phyloP scores from a whole-genome alignment of 1,140 invertebrate genomes.

The Zeugodacus cucurbitae region DNA sequence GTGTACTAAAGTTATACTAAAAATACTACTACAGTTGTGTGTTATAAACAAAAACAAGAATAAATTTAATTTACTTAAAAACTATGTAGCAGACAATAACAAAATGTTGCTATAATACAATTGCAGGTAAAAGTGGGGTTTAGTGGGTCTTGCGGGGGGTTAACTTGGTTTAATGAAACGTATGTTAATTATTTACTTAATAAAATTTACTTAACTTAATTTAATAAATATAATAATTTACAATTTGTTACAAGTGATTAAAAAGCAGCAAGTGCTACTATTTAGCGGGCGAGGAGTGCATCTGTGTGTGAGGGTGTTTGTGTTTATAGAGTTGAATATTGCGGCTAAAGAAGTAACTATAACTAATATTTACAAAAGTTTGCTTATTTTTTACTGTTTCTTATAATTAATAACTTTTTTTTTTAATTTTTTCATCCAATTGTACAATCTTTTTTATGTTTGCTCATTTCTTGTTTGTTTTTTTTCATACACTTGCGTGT shows the following conservation, averaged over 20 bases:
- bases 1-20: neutral
- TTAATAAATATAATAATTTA: constrained; percentile 36
- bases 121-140: neutral
- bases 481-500: neutral
- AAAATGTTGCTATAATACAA: constrained; percentile 4
- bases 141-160: neutral
- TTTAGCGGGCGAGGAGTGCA: neutral
- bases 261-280: neutral
- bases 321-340: neutral
- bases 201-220: neutral
- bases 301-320: neutral
- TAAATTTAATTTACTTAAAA: constrained; percentile 41
- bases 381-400: neutral
- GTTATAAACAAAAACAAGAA: neutral
- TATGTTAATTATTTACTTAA: neutral
- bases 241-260: neutral
- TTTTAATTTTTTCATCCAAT: neutral
- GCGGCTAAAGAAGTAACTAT: neutral
- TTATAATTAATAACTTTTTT: neutral
- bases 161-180: neutral
- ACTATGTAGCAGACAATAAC: neutral
- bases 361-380: neutral
- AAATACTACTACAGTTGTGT: neutral
- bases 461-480: neutral
- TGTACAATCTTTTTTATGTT: neutral